phyloP scores from a whole-genome alignment of 2,888 invertebrate genomes.

The Carterocephalus palaemon region DNA sequence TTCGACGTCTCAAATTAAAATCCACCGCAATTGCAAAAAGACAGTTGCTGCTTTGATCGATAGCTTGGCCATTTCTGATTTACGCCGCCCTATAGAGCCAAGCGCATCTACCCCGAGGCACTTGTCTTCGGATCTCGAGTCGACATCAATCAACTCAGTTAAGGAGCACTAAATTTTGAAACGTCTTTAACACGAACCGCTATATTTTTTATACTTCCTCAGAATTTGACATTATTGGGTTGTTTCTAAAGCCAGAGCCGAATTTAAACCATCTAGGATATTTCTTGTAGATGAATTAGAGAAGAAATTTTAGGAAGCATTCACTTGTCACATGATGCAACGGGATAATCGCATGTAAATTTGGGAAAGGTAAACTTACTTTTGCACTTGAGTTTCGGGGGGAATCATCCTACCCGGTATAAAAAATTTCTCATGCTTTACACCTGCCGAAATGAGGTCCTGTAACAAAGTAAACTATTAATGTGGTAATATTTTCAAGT shows the following conservation, averaged over 20 bases:
- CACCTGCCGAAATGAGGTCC: slow-evolving; percentile 56
- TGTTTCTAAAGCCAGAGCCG: too few species aligned
- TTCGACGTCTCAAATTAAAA: slow-evolving; percentile 75
- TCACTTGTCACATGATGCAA: slow-evolving; percentile 32
- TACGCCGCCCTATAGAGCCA: slow-evolving; percentile 45
- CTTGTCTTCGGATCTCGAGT: slow-evolving; percentile 23
- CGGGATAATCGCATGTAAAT: slow-evolving; percentile 46
- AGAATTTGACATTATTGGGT: not conserved
- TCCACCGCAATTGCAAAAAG: slow-evolving; percentile 66
- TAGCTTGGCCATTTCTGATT: slow-evolving; percentile 62
- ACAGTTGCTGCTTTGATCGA: slow-evolving; percentile 56
- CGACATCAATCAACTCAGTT: slow-evolving; percentile 25
- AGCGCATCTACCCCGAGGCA: slow-evolving; percentile 25
- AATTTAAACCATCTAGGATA: not conserved
- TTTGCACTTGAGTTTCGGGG: slow-evolving; percentile 52
- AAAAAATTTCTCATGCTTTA: slow-evolving; percentile 63
- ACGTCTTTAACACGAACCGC: too few species aligned
- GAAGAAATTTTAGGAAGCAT: slow-evolving; percentile 5
- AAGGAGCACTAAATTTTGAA: slow-evolving; percentile 4
- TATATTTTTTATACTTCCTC: not conserved
- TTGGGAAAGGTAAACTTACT: slow-evolving; percentile 52
- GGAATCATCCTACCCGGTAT: slow-evolving; percentile 67
- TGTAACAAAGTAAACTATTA: slow-evolving; percentile 48
- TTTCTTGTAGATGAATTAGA: slow-evolving; percentile 6
- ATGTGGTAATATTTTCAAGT: slow-evolving; percentile 1